These are phyloP conservation scores for Pseudoatta argentina DNA, from an alignment of 1,140 invertebrate genomes.

Conservation along the genomic window DNA sequence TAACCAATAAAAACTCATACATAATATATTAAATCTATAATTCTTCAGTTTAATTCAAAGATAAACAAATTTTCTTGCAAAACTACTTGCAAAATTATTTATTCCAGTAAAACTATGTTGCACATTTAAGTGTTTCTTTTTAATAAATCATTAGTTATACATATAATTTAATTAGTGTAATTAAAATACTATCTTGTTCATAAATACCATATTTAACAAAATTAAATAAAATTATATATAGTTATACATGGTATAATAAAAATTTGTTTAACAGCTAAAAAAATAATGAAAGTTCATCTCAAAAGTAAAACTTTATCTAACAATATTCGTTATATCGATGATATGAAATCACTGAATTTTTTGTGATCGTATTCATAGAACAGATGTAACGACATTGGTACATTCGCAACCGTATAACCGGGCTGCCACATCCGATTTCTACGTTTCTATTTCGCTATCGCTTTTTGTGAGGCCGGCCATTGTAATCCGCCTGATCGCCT, in stretches of 20 bases:
- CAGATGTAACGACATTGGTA: conserved; percentile 24
- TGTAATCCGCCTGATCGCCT: conserved; percentile 61
- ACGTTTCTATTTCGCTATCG: conserved; percentile 62
- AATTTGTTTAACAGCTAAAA: neutral
- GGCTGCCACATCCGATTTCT: conserved; percentile 32
- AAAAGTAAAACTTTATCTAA: neutral
- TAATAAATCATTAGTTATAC: neutral
- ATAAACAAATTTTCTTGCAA: neutral
- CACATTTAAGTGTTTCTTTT: neutral
- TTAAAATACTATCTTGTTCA: too few relatives aligned
- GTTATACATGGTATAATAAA: neutral
- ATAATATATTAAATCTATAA: conserved; percentile 27
- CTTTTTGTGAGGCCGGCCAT: conserved; percentile 38
- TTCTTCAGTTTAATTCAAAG: neutral
- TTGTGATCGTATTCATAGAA: conserved; percentile 11
- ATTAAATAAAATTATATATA: neutral
- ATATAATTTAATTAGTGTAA: too few relatives aligned
- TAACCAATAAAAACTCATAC: conserved; percentile 11
- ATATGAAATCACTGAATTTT: neutral
- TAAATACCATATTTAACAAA: neutral
- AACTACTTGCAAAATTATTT: too few relatives aligned
- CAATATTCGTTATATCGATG: neutral
- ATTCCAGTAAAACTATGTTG: neutral
- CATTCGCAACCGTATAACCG: conserved; percentile 19
- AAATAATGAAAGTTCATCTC: neutral